Evolutionary conservation across 2,113 vertebrate genomes (phyloP).

Genomic region (Psammodynastes pulverulentus): DNA sequence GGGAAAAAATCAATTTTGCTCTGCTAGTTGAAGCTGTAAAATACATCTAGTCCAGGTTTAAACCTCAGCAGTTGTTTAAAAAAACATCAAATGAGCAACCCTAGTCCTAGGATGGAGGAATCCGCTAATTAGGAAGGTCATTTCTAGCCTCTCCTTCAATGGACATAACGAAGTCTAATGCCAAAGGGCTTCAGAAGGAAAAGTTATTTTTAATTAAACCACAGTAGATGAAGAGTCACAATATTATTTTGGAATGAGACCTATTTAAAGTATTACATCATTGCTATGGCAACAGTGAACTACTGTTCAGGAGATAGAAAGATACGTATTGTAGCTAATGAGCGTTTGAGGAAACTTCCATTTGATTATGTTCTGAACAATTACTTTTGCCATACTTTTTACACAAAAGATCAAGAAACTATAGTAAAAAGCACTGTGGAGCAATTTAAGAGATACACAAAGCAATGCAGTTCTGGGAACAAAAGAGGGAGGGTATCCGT

Average conservation of each 20-base stretch:
- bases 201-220: slow-evolving; percentile 59
- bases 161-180: slow-evolving; percentile 5
- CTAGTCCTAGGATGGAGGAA: background rate
- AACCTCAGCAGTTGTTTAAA: background rate
- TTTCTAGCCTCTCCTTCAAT: background rate
- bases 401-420: background rate
- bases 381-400: background rate
- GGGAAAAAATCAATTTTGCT: background rate
- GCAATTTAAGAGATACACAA: background rate
- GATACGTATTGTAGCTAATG: slow-evolving; percentile 16
- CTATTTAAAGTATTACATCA: slow-evolving; percentile 61
- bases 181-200: slow-evolving; percentile 12
- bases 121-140: fast-evolving
- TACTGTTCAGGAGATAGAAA: slow-evolving; percentile 55
- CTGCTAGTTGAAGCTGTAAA: slow-evolving; percentile 1
- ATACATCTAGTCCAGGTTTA: background rate
- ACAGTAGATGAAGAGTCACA: slow-evolving; percentile 45
- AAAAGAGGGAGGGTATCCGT: background rate
- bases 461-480: fast-evolving
- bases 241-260: slow-evolving; percentile 59
- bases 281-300: slow-evolving; percentile 53
- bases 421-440: background rate
- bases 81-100: background rate
- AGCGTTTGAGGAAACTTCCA: slow-evolving; percentile 39
- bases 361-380: slow-evolving; percentile 16